Base-by-base conservation (phyloP, 2,113 vertebrate species). In the Pionites leucogaster region DNA sequence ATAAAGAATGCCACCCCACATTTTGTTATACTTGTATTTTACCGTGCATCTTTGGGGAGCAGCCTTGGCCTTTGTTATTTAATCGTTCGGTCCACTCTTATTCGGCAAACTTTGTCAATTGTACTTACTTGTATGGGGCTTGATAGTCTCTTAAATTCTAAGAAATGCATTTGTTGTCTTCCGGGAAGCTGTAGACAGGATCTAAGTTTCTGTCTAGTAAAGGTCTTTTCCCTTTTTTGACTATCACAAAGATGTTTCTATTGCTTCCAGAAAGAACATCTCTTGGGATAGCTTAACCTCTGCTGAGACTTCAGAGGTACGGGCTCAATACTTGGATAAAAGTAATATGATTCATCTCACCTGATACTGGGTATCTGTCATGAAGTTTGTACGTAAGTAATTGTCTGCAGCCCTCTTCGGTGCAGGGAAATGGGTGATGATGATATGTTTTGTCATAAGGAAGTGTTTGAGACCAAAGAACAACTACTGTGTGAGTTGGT, bases 141-240 rank as follows among this genome's bases (percentile, higher is more conserved):
- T 1, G 0, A 22, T 14, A 18, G 16, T 68, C 65, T 59, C 63
- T 74, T 63, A 65, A 41, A 41, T 65, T 74, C 7, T 25, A 74
- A 59, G 68, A 82, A 80, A 80, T 19, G 9, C 17, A 27, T 82
- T 93, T 86, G 5, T 59, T 83, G 33, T 70, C 35, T 92, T 86
- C 53, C 0, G 0, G 49, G 68, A 78, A 82, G 52, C 33, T 50
- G 63, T 46, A 15, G 53, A 35, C 7, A 6, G 46, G 37, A 83
- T 46, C 20, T 18, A 37, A 63, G n/a, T n/a, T 35, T 69, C 63
- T 88, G 10, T 53, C 41, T 81, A 28, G n/a, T 49, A 33, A 42
- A 83, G 27, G 23, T 77, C 17, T 33, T 79, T 80, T 71, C 17
- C 33, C 24, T 25, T 79, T 77, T 47, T 20, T 69, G 18, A 52